phyloP scores from a whole-genome alignment of 1,140 invertebrate species.

The Brachionus koreanus region DNA sequence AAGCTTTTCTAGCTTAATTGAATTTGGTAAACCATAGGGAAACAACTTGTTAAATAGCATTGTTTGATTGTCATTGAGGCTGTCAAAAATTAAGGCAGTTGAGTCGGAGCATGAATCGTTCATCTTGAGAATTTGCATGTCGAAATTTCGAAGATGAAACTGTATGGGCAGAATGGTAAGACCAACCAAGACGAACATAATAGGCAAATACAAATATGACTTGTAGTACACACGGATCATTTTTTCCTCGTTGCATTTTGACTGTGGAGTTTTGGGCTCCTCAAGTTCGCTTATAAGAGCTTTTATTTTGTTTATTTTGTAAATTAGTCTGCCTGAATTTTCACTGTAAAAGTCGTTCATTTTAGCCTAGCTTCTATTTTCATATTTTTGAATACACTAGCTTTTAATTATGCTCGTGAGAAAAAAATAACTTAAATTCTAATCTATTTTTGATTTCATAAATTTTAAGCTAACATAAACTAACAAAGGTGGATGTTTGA shows the following conservation, averaged over 20 bases:
- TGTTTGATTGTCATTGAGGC: not conserved
- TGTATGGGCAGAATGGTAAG: slow-evolving; percentile 13
- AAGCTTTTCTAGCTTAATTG: not conserved
- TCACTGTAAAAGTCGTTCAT: not conserved
- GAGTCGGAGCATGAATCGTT: slow-evolving; percentile 24
- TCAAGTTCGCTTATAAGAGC: not conserved
- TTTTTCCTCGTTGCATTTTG: not conserved
- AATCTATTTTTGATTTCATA: not conserved
- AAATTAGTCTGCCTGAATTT: not conserved
- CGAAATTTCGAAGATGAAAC: slow-evolving; percentile 18
- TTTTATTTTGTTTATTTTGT: slow-evolving; percentile 28
- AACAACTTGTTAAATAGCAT: not conserved
- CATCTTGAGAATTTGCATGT: slow-evolving; percentile 22
- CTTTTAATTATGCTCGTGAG: not conserved
- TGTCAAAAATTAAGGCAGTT: not conserved
- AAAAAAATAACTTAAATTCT: not conserved
- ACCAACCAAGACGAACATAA: not conserved
- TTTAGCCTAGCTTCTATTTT: not conserved
- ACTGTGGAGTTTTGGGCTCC: not conserved
- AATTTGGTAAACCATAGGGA: not conserved
- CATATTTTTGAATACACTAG: not conserved
- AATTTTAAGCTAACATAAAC: not conserved
- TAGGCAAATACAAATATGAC: not conserved
- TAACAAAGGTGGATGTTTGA: slow-evolving; percentile 28
- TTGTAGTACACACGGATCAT: slow-evolving; percentile 11